A percentile compares a stretch with the other conserved stretches of the same genome.
These are phyloP conservation scores for Anagyrus pseudococci DNA, from an alignment of 2,888 invertebrate species.

Conservation along the genomic window DNA sequence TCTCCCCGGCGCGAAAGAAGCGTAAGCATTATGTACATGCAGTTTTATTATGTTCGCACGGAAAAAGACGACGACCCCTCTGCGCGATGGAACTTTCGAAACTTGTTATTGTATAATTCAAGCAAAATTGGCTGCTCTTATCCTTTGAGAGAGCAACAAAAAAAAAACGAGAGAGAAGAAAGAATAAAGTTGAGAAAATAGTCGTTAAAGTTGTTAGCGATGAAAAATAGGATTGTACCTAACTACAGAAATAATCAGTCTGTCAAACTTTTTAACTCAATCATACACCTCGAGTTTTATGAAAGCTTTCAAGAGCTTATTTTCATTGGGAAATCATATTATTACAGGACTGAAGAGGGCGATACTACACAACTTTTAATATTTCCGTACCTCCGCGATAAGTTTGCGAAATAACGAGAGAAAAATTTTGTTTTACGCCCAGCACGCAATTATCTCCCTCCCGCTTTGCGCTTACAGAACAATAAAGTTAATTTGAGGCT, in stretches of 20 bases:
- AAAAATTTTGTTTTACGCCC: too few relatives aligned
- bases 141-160: background rate
- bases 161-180: too few relatives aligned
- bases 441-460: too few relatives aligned
- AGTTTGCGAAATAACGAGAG: too few relatives aligned
- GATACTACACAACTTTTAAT: too few relatives aligned
- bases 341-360: too few relatives aligned
- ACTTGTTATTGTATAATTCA: slow-evolving; percentile 31
- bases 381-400: too few relatives aligned
- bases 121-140: slow-evolving; percentile 17
- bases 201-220: slow-evolving; percentile 17
- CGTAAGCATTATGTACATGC: slow-evolving; percentile 8
- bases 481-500: too few relatives aligned
- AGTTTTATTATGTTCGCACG: slow-evolving; percentile 6
- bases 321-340: too few relatives aligned
- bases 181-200: slow-evolving; percentile 9
- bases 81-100: slow-evolving; percentile 14
- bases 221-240: slow-evolving; percentile 7
- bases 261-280: slow-evolving; percentile 9
- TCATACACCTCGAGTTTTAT: background rate
- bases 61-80: background rate
- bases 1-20: too few relatives aligned
- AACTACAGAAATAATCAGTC: slow-evolving; percentile 11
- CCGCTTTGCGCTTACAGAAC: too few relatives aligned
- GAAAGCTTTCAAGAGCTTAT: slow-evolving; percentile 4